Evolutionary conservation across 2,113 vertebrate species (phyloP), one percentile per base, ranked within the genome.

Genomic region (Ammodytes dubius): DNA sequence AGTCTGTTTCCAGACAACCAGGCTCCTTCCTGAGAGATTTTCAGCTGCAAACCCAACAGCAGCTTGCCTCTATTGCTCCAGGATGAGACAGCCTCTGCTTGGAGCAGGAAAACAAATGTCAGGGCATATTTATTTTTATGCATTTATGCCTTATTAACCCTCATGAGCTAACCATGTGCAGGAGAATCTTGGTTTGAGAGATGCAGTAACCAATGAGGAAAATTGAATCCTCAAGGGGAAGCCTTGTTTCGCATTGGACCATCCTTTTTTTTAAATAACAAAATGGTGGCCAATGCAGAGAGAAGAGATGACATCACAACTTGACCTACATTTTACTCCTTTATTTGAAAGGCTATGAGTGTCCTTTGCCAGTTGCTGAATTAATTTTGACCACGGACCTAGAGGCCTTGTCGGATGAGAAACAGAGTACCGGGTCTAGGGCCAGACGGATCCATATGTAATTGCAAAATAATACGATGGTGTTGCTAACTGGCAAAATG

Each of bases 1-100:
- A 63, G 53, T 90, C 87, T 90, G 91, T 91, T 91, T 90, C 85
- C 84, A 93, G 90, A 92, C 87, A 93, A 90, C 89, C 79, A 64
- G 73, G 80, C 87, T 93, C 83, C 81, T 92, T 92, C 90, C 90
- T 89, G 84, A 83, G 74, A 86, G 74, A 76, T 69, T 74, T 82
- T 83, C 83, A 63, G 78, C 71, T 54, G 58, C 70, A 77, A 4
- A 71, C 76, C 47, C 57, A 87, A 77, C 77, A 79, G 81, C 80
- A 86, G 63, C 78, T 79, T 66, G 75, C 61, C 43, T 47, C 59
- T 72, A 39, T 52, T 54, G 68, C 60, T 69, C 50, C 54, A 49
- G 73, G 45, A 88, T 61, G 74, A 87, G 59, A 27, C 70, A 5
- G 71, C 46, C 56, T 57, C 60, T 80, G 75, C 75, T 79, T 2